A percentile compares a stretch with the other conserved stretches of the same genome.
phyloP scores from a whole-genome alignment of 2,113 vertebrate genomes.

The Oryzias curvinotus region DNA sequence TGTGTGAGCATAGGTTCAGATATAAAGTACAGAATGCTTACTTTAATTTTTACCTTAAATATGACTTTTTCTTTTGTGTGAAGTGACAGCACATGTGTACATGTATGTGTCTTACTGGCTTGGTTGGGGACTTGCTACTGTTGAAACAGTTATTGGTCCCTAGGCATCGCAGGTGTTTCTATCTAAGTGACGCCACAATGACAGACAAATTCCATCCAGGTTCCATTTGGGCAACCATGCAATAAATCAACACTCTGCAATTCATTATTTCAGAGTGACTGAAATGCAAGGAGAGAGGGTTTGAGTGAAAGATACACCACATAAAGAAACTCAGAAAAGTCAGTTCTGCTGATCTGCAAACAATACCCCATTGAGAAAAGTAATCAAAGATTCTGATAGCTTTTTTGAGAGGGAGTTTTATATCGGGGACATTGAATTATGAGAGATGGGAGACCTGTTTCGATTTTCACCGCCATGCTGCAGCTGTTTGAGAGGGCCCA shows the following conservation, averaged over 20 bases:
- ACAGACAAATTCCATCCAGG: slow-evolving; percentile 66
- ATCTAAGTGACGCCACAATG: slow-evolving; percentile 57
- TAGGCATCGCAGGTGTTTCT: slow-evolving; percentile 64
- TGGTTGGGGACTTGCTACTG: slow-evolving; percentile 36
- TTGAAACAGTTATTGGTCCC: slow-evolving; percentile 53
- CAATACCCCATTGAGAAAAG: slow-evolving; percentile 49
- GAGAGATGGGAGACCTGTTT: slow-evolving; percentile 53
- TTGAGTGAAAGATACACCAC: slow-evolving; percentile 26
- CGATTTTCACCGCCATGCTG: slow-evolving; percentile 55
- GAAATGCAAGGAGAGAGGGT: slow-evolving; percentile 11
- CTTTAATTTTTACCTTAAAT: slow-evolving; percentile 10
- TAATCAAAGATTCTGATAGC: slow-evolving; percentile 71
- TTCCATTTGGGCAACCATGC: slow-evolving; percentile 67
- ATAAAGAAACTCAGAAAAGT: slow-evolving; percentile 47
- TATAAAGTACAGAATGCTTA: not conserved
- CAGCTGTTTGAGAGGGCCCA: slow-evolving; percentile 45
- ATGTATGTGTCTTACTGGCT: slow-evolving; percentile 18
- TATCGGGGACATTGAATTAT: slow-evolving; percentile 65
- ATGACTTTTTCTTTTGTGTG: not conserved
- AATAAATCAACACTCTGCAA: slow-evolving; percentile 72
- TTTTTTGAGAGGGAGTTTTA: slow-evolving; percentile 68
- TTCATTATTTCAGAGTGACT: slow-evolving; percentile 54
- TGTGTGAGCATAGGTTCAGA: slow-evolving; percentile 3
- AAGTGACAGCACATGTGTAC: not conserved
- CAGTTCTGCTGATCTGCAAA: slow-evolving; percentile 59